These are phyloP conservation scores for Lithobates sylvaticus DNA, from an alignment of 2,797 vertebrate genomes.

Conservation along the genomic window DNA sequence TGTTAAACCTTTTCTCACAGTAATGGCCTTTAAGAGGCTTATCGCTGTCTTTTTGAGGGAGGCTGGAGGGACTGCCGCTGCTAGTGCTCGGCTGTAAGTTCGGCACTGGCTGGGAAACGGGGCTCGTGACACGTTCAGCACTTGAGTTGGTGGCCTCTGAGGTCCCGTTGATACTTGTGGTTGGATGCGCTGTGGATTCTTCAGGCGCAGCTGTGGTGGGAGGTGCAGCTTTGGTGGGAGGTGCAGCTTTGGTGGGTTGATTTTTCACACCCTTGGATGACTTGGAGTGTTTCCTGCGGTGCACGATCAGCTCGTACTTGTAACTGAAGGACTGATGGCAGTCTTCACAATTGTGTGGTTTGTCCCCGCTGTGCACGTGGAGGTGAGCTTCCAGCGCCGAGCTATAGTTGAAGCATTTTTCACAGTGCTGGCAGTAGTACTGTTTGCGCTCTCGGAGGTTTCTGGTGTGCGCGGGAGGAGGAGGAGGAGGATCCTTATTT, in stretches of 20 bases:
- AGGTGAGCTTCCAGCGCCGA: constrained; percentile 54
- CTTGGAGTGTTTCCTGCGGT: constrained; percentile 29
- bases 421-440: constrained; percentile 31
- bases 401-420: constrained; percentile 36
- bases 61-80: not conserved
- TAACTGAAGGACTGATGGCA: constrained; percentile 32
- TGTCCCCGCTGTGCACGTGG: constrained; percentile 44
- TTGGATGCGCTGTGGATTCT: not conserved
- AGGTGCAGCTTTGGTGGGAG: not conserved
- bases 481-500: not conserved
- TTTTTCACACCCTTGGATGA: not conserved
- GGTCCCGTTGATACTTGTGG: not conserved
- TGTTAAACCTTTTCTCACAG: constrained; percentile 51
- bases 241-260: no score
- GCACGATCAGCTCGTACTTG: constrained; percentile 42
- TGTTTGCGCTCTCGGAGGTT: constrained; percentile 8
- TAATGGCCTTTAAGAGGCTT: constrained; percentile 45
- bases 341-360: constrained; percentile 35
- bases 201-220: not conserved
- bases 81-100: not conserved
- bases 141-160: not conserved
- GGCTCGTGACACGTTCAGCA: not conserved
- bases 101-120: not conserved
- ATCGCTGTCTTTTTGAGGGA: not conserved
- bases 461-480: not conserved